Percentiles rank a stretch among this genome's conserved stretches.
Conservation (phyloP, 2,113 vertebrate genomes). For the Jaculus jaculus region DNA sequence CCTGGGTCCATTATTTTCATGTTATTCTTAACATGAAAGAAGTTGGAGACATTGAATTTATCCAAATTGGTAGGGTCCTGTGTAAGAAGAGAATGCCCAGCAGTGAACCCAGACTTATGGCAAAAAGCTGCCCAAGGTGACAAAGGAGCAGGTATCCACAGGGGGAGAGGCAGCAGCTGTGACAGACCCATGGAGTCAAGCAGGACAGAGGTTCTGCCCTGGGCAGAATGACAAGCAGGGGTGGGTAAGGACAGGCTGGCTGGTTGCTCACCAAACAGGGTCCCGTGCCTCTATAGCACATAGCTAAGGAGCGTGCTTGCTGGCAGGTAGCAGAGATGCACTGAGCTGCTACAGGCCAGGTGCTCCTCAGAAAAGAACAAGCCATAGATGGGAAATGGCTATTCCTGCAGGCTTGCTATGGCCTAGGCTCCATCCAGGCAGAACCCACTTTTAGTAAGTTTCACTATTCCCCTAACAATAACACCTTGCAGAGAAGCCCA, state of each 20-base stretch:
- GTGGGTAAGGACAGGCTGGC: background rate
- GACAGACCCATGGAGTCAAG: rapidly evolving
- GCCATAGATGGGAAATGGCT: background rate
- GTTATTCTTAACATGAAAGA: constrained; percentile 97
- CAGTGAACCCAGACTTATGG: background rate
- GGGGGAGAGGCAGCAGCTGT: background rate
- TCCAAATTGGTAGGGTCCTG: constrained; percentile 98
- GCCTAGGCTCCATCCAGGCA: background rate
- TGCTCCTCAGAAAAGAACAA: background rate
- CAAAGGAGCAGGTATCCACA: no score
- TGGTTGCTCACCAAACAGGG: background rate
- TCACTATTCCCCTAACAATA: background rate
- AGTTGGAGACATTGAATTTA: constrained; percentile 97
- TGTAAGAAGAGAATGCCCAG: constrained; percentile 2
- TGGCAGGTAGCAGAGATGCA: background rate
- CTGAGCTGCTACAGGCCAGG: background rate
- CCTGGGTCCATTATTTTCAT: constrained; percentile 94
- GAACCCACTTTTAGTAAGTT: background rate
- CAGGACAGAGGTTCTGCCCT: background rate
- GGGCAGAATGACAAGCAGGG: background rate
- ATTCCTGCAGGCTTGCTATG: no score
- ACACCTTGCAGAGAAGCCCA: background rate
- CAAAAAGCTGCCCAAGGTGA: rapidly evolving
- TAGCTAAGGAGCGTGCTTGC: background rate
- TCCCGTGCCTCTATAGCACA: background rate